Evolutionary conservation across 1,140 invertebrate genomes (phyloP), one percentile per base, ranked within the genome.

Genomic region (Luehdorfia chinensis): DNA sequence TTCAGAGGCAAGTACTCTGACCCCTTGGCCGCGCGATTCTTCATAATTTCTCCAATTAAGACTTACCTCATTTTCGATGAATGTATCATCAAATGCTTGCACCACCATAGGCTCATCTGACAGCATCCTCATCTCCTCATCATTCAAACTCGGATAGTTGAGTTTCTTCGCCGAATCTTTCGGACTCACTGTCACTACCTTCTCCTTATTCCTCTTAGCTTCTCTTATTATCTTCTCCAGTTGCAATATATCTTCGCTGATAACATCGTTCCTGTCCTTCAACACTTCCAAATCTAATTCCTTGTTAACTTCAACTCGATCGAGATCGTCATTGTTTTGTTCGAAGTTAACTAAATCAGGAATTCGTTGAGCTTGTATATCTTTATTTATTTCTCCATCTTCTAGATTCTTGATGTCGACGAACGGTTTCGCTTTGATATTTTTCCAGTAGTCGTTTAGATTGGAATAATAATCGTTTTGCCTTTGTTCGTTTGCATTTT

Each of bases 71-170:
- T 70, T 75, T 13, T 67, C 58, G 15, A 76, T 43, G 28, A 55
- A 62, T 14, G 37, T 46, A 23, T 77, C 74, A 0, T 51, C 44
- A 18, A 37, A 37, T n/a, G 47, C 47, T 9, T 72, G 47, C 0
- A 77, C 66, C 0, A 68, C 4, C 12, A 15, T 27, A 0, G 74
- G 65, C 1, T 73, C 74, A 36, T 78, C 74, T 0, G 67, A 56
- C 21, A 84, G 16, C 76, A 84, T 78, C 23, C 79, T 66, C 65
- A 78, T 49, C 28, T 83, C 76, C 1, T 78, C 71, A 1, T 64
- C 66, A 45, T 39, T 72, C 12, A 78, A 14, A 11, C 12, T 50
- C 0, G 65, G 51, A 28, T 62, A 74, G 4, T 23, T 46, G 4
- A 46, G 14, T n/a, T 57, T 60, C 27, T 56, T 56, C 8, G 43